Evolutionary conservation across 2,888 invertebrate genomes (phyloP), one percentile per base, ranked within the genome.

Genomic region (Kryphioiulus occultus): DNA sequence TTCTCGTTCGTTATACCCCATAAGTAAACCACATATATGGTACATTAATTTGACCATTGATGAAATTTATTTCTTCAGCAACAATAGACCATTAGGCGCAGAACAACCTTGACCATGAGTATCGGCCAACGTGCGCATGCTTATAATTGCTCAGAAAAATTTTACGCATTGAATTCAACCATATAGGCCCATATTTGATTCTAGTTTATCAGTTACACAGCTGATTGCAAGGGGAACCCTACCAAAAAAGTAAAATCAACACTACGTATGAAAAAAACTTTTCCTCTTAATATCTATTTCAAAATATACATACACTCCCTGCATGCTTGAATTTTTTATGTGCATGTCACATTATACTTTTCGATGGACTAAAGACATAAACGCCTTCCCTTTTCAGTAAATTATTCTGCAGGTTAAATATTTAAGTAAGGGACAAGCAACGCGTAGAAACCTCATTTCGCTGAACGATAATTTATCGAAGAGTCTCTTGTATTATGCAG

Each of bases 401-500:
- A 78, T 30, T 32, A 26, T 30, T 15, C 30, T 78, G 26, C 30
- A 30, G 30, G 26, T 32, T 17, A 30, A 78, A 78, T 26, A 26
- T n/a, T 22, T 68, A 22, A 68, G 22, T 22, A 10, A 5, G 59
- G 22, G 59, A 59, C 19, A 59, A 59, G 53, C 5, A 59, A 5
- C 53, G 53, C 53, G n/a, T 26, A 26, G 30, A 30, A 32, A 30
- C 78, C 78, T 30, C 15, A 17, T 78, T 32, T 78, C 26, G 68
- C n/a, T 68, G 26, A 78, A 78, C 30, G 78, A 78, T 78, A 78
- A 78, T 78, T 78, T 78, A 78, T 78, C 78, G 78, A 78, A 12
- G 78, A 26, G 78, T 15, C 30, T 17, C 30, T 30, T 26, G 68
- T 68, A 68, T n/a, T 26, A 68, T 26, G 5, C 78, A 78, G 30